Evolutionary conservation across 2,888 invertebrate genomes (phyloP).

Genomic region (Limnephilus marmoratus): DNA sequence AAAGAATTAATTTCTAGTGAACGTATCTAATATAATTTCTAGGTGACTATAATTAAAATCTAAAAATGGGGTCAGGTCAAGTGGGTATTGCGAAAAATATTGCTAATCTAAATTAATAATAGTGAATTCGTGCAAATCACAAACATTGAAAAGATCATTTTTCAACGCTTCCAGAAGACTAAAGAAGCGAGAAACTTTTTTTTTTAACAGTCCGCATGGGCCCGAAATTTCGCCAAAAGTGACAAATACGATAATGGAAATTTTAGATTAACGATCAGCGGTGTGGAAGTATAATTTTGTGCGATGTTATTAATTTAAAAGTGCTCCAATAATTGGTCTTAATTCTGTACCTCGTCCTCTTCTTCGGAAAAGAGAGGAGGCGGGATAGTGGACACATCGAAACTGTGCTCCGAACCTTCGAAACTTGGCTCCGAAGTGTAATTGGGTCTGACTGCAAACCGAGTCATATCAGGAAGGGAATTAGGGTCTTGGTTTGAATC

Average conservation of each 20-base stretch:
- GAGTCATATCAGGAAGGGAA: slow-evolving; percentile 72
- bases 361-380: slow-evolving; percentile 87
- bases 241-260: not conserved
- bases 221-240: not conserved
- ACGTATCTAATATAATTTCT: slow-evolving; percentile 19
- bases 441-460: slow-evolving; percentile 65
- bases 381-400: slow-evolving; percentile 87
- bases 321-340: slow-evolving; percentile 52
- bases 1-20: not conserved
- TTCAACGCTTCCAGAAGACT: not conserved
- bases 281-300: slow-evolving; percentile 19
- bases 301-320: slow-evolving; percentile 31
- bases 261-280: not conserved
- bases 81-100: slow-evolving; percentile 42
- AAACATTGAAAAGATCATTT: not conserved
- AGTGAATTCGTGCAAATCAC: slow-evolving; percentile 10
- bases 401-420: slow-evolving; percentile 84
- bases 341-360: slow-evolving; percentile 77
- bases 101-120: slow-evolving; percentile 29
- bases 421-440: slow-evolving; percentile 78
- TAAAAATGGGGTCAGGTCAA: slow-evolving; percentile 38
- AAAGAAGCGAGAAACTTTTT: not conserved
- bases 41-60: not conserved
- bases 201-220: not conserved
- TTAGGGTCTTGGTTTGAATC: slow-evolving; percentile 75